A percentile compares a stretch with the other conserved stretches of the same genome.
Conservation (phyloP, 1,140 invertebrate species). For the Pomacea maculata region DNA sequence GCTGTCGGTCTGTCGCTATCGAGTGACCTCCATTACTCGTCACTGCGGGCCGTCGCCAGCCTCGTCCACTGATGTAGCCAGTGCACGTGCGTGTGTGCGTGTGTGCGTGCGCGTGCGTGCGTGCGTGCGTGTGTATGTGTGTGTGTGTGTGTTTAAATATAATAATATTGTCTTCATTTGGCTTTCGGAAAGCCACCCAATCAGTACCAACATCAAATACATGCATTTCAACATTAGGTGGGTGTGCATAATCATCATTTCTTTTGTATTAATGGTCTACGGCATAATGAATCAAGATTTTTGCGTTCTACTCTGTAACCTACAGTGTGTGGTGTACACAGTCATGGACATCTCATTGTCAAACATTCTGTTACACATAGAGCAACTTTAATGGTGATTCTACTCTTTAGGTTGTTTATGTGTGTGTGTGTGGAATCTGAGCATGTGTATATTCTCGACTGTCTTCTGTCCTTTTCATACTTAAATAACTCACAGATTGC, state of each 20-base stretch:
- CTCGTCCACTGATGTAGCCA: no score
- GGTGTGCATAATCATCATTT: background rate
- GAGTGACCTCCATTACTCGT: no score
- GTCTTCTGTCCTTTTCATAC: no score
- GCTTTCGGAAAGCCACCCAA: background rate
- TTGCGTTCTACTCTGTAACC: background rate
- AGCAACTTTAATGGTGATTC: no score
- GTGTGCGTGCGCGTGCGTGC: background rate
- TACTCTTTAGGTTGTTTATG: no score
- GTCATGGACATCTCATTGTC: no score
- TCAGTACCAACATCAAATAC: background rate
- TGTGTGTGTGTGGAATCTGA: no score
- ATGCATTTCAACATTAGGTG: background rate
- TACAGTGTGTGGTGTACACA: background rate
- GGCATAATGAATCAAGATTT: background rate
- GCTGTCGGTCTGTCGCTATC: background rate
- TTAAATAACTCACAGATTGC: no score
- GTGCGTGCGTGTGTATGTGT: background rate
- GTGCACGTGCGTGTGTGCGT: slow-evolving; percentile 3
- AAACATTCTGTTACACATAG: no score
- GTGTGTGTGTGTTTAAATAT: background rate
- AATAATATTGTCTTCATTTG: background rate
- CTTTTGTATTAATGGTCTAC: background rate
- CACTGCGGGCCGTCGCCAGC: no score
- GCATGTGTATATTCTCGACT: no score